Conservation (phyloP, 2,113 vertebrate species). For the Sinosuthora webbiana region DNA sequence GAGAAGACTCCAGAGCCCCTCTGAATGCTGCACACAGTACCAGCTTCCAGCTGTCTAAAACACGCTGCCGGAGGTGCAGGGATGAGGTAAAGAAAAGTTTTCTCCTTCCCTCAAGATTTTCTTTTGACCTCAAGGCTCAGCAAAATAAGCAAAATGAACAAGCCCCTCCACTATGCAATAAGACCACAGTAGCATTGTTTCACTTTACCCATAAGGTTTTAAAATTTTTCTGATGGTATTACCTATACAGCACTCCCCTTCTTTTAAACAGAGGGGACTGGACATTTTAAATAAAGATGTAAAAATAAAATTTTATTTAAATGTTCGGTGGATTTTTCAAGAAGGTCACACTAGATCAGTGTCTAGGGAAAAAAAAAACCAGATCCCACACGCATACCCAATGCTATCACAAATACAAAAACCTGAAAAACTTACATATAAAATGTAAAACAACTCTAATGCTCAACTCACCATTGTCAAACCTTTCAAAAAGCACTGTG, state of each 20-base stretch:
- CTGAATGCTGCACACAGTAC: neutral
- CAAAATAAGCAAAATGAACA: neutral
- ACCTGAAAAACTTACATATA: fast-evolving
- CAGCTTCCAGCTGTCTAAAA: neutral
- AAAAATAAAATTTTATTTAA: neutral
- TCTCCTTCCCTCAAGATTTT: neutral
- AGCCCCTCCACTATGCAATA: neutral
- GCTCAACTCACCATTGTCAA: neutral
- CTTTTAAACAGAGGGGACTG: neutral
- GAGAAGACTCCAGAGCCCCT: neutral
- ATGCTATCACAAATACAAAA: neutral
- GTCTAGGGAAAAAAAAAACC: neutral
- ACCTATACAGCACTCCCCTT: neutral
- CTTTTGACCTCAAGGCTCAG: neutral
- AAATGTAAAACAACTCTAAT: neutral
- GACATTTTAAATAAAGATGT: neutral
- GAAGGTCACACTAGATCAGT: neutral
- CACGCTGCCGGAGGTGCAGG: neutral
- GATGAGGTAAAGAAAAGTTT: neutral
- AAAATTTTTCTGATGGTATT: neutral
- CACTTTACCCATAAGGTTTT: neutral
- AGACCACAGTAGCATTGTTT: neutral
- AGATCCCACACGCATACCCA: neutral
- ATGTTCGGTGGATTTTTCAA: neutral
- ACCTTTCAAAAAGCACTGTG: neutral